Evolutionary conservation across 2,797 vertebrate genomes (phyloP).

Genomic region (Hydrolagus colliei): DNA sequence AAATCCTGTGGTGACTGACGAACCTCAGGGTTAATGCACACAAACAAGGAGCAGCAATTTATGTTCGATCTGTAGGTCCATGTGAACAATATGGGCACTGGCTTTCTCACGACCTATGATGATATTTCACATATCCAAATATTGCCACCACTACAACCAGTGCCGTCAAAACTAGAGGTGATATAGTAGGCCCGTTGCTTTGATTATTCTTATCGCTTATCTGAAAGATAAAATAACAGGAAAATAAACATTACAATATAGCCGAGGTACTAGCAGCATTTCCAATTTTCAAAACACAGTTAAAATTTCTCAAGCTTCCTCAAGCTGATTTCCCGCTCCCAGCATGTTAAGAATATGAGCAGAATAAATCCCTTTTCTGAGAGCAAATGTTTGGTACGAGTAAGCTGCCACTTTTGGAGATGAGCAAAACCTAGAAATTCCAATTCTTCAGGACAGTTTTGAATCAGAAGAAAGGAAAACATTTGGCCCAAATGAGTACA

Average conservation of each 20-base stretch:
- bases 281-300: background rate
- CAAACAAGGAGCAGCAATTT: background rate
- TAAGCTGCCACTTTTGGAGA: no score
- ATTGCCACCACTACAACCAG: slow-evolving; percentile 45
- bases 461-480: no score
- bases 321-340: no score
- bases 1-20: background rate
- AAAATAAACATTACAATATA: slow-evolving; percentile 14
- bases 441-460: no score
- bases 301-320: background rate
- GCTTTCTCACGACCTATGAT: slow-evolving; percentile 50
- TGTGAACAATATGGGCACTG: background rate
- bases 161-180: slow-evolving; percentile 34
- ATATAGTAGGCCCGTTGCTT: background rate
- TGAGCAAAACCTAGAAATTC: no score
- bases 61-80: background rate
- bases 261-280: background rate
- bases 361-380: no score
- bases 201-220: slow-evolving; percentile 16
- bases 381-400: no score
- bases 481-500: no score
- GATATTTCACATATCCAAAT: slow-evolving; percentile 57
- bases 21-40: slow-evolving; percentile 2
- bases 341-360: no score
- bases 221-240: slow-evolving; percentile 11